These are phyloP conservation scores for Eptesicus fuscus DNA, from an alignment of 2,113 vertebrate genomes.

Conservation along the genomic window DNA sequence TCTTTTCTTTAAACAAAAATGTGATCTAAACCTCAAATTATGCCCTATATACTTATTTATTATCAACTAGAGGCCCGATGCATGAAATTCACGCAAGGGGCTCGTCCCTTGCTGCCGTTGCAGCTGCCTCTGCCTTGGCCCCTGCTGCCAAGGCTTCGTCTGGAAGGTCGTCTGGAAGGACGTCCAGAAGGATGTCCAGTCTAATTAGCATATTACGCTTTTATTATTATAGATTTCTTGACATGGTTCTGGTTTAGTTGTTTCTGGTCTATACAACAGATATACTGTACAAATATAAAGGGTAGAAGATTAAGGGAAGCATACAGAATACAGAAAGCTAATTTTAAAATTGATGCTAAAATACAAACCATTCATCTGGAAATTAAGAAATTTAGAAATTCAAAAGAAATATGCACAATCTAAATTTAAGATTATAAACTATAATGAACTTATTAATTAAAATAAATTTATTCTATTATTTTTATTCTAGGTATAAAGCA, in stretches of 20 bases:
- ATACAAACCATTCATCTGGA: background rate
- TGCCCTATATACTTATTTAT: background rate
- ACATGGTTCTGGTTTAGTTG: background rate
- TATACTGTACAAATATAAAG: constrained; percentile 10
- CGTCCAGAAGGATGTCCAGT: no score
- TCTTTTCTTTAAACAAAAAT: constrained; percentile 10
- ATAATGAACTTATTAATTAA: background rate
- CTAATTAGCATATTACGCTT: no score
- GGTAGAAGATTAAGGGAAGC: background rate
- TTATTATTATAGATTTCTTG: background rate
- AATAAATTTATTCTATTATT: background rate
- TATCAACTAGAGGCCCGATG: background rate
- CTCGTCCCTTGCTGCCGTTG: no score
- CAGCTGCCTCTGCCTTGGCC: no score
- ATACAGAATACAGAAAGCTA: background rate
- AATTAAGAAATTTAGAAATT: constrained; percentile 29
- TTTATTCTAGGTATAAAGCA: background rate
- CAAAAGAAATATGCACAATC: background rate
- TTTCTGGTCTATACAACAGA: background rate
- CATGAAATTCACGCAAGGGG: no score
- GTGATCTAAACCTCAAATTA: background rate
- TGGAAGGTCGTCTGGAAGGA: no score
- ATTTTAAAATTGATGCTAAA: background rate
- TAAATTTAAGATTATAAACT: background rate
- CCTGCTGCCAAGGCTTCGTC: no score